Evolutionary conservation across 2,113 vertebrate species (phyloP).

Genomic region (Takifugu flavidus): DNA sequence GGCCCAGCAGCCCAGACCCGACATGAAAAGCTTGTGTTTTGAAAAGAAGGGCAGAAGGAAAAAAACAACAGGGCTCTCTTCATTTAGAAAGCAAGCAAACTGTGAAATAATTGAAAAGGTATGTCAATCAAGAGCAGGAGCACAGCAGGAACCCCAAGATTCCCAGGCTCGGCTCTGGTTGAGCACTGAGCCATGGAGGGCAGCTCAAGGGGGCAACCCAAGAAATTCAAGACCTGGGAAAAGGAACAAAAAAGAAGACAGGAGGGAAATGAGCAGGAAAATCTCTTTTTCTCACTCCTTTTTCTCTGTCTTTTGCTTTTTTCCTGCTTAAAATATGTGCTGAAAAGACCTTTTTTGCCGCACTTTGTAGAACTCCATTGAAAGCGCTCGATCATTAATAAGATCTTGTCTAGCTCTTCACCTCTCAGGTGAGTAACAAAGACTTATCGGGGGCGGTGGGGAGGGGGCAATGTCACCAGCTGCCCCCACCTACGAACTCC

Average conservation of each 20-base stretch:
- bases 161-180: constrained; percentile 75
- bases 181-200: constrained; percentile 73
- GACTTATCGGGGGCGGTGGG: constrained; percentile 51
- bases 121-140: constrained; percentile 79
- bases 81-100: constrained; percentile 80
- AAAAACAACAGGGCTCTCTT: constrained; percentile 77
- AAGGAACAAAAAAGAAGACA: constrained; percentile 57
- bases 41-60: constrained; percentile 75
- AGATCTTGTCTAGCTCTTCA: constrained; percentile 72
- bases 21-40: constrained; percentile 82
- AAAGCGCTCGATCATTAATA: constrained; percentile 69
- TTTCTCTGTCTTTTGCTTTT: constrained; percentile 61
- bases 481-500: constrained; percentile 46
- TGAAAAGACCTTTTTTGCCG: constrained; percentile 65
- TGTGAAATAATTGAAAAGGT: constrained; percentile 87
- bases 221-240: constrained; percentile 74
- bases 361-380: constrained; percentile 51
- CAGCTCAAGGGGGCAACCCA: constrained; percentile 69
- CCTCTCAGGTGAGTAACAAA: constrained; percentile 78
- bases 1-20: constrained; percentile 71
- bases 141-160: constrained; percentile 72
- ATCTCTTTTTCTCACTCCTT: constrained; percentile 54
- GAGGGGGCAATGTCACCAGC: constrained; percentile 44
- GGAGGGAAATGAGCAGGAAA: constrained; percentile 60
- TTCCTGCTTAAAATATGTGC: constrained; percentile 66